These are phyloP conservation scores for Characodon lateralis DNA, from an alignment of 2,797 vertebrate species.

Conservation along the genomic window DNA sequence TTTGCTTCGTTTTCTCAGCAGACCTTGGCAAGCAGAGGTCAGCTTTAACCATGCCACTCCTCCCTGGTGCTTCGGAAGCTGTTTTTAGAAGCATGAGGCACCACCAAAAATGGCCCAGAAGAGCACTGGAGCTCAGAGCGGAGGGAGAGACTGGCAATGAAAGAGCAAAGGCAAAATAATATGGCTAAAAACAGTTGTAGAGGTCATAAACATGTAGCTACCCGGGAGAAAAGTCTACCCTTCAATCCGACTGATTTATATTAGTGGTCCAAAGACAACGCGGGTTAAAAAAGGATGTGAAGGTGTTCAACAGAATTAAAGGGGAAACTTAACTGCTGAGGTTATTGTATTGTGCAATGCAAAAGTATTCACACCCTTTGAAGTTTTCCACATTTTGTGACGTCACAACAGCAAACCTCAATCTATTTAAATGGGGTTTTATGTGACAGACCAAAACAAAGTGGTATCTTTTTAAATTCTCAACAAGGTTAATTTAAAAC, in stretches of 20 bases:
- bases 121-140: conserved; percentile 13
- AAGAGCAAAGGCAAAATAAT: background rate
- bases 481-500: too few relatives aligned
- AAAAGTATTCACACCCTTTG: background rate
- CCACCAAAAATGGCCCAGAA: conserved; percentile 24
- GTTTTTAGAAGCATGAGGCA: conserved; percentile 61
- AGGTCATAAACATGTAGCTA: conserved; percentile 41
- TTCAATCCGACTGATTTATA: conserved; percentile 18
- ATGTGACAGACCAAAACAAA: background rate
- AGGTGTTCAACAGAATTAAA: background rate
- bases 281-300: background rate
- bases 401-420: background rate
- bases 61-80: conserved; percentile 38
- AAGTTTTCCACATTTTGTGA: background rate
- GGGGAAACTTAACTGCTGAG: background rate
- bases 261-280: background rate
- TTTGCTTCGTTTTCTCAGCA: conserved; percentile 37
- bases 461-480: background rate
- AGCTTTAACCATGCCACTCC: conserved; percentile 48
- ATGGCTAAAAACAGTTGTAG: conserved; percentile 12
- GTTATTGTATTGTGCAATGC: background rate
- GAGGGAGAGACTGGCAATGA: conserved; percentile 1
- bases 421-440: background rate
- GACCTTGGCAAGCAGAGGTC: conserved; percentile 39
- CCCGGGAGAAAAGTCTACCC: conserved; percentile 19